These are phyloP conservation scores for Streblospio benedicti DNA, from an alignment of 1,140 invertebrate species.

Conservation along the genomic window DNA sequence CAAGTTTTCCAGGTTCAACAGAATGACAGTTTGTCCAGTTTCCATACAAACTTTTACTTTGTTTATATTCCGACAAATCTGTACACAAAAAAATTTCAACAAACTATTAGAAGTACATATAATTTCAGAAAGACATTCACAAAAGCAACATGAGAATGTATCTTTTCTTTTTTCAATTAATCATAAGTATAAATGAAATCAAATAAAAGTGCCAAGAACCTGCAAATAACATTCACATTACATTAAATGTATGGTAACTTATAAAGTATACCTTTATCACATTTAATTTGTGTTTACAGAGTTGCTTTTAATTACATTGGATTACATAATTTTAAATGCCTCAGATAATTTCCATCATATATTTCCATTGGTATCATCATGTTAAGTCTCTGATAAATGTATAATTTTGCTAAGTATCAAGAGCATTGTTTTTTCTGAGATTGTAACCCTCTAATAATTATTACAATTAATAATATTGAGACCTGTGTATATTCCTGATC, in stretches of 20 bases:
- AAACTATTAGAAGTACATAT: background rate
- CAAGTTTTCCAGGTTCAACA: constrained; percentile 40
- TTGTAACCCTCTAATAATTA: background rate
- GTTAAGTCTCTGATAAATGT: background rate
- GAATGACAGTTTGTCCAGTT: constrained; percentile 39
- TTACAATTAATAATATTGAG: background rate
- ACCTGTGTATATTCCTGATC: constrained; percentile 44
- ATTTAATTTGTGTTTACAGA: no score
- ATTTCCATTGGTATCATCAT: background rate
- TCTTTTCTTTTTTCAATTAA: background rate
- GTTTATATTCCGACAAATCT: constrained; percentile 44
- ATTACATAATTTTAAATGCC: background rate
- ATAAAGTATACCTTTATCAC: background rate
- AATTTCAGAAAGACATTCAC: background rate
- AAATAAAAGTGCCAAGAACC: background rate
- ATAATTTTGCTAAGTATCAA: background rate
- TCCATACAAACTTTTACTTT: constrained; percentile 46
- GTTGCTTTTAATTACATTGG: background rate
- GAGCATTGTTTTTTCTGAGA: background rate
- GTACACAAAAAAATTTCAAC: background rate
- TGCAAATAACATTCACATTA: background rate
- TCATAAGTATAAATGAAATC: background rate
- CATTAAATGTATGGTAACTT: background rate
- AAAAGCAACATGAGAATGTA: background rate
- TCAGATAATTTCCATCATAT: background rate